phyloP scores from a whole-genome alignment of 2,888 invertebrate species.

The Morinoia aosen region DNA sequence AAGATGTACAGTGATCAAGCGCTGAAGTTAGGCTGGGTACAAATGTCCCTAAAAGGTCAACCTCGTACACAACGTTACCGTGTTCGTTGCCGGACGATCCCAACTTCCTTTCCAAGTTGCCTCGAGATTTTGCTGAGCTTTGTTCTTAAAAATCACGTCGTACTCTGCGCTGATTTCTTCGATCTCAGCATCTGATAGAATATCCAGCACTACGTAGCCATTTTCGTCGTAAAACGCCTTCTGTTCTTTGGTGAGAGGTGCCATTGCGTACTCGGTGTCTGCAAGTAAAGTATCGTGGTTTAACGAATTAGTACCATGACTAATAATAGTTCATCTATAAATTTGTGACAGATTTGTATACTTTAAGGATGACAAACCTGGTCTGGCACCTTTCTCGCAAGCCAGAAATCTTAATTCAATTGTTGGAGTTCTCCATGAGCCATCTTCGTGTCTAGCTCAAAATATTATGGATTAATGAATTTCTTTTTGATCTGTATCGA shows the following conservation, averaged over 20 bases:
- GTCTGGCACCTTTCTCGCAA: not conserved
- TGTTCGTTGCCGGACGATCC: slow-evolving; percentile 59
- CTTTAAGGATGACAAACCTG: too few species aligned
- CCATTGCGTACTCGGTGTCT: slow-evolving; percentile 54
- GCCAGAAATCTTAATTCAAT: not conserved
- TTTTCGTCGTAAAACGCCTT: slow-evolving; percentile 75
- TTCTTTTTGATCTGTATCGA: too few species aligned
- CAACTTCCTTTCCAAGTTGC: slow-evolving; percentile 76
- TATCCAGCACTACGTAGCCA: slow-evolving; percentile 75
- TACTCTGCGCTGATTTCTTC: slow-evolving; percentile 74
- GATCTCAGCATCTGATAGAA: slow-evolving; percentile 73
- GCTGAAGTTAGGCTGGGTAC: not conserved
- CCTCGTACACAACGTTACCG: not conserved
- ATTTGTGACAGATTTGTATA: too few species aligned
- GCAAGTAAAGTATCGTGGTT: too few species aligned
- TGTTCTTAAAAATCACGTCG: slow-evolving; percentile 74
- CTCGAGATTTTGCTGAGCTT: slow-evolving; percentile 73
- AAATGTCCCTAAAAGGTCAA: not conserved
- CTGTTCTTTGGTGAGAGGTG: slow-evolving; percentile 73
- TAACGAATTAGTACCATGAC: too few species aligned
- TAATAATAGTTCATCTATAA: too few species aligned
- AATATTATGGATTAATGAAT: too few species aligned
- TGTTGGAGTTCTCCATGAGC: not conserved
- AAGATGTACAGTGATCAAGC: not conserved
- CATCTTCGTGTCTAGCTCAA: not conserved